phyloP scores from a whole-genome alignment of 2,797 vertebrate species.

The Karalla daura region DNA sequence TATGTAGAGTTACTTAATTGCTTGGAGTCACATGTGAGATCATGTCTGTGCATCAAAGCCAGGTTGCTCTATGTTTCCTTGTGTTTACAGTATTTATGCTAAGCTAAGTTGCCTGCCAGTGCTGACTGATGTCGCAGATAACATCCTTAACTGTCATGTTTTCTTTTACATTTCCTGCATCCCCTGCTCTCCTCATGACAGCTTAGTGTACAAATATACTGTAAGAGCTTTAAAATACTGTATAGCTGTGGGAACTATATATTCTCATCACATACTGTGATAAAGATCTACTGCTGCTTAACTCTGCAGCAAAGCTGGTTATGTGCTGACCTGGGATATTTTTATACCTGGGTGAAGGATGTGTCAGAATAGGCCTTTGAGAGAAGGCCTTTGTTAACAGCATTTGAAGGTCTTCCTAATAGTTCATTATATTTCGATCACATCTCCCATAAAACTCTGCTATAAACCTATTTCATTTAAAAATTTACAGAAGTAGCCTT shows the following conservation, averaged over 20 bases:
- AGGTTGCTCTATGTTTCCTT: not conserved
- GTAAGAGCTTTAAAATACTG: too few relatives aligned
- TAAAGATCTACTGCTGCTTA: not conserved
- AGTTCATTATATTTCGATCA: not conserved
- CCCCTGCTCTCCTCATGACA: too few relatives aligned
- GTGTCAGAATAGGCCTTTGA: not conserved
- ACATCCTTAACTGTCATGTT: too few relatives aligned
- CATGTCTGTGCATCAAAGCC: too few relatives aligned
- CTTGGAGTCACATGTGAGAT: not conserved
- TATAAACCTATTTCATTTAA: too few relatives aligned
- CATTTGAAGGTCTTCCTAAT: not conserved
- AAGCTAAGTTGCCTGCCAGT: too few relatives aligned
- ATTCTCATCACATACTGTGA: not conserved
- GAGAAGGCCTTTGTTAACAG: not conserved
- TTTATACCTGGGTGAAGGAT: not conserved
- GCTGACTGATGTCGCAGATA: too few relatives aligned
- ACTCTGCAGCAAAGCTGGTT: conserved; percentile 3
- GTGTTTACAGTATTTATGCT: not conserved
- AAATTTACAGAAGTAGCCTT: too few relatives aligned
- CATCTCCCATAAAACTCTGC: not conserved
- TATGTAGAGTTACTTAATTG: too few relatives aligned
- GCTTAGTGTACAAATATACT: too few relatives aligned
- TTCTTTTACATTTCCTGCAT: too few relatives aligned
- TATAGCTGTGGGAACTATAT: too few relatives aligned
- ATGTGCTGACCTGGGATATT: conserved; percentile 27